Conservation (phyloP, 1,140 invertebrate species). For the Lethocerus indicus region DNA sequence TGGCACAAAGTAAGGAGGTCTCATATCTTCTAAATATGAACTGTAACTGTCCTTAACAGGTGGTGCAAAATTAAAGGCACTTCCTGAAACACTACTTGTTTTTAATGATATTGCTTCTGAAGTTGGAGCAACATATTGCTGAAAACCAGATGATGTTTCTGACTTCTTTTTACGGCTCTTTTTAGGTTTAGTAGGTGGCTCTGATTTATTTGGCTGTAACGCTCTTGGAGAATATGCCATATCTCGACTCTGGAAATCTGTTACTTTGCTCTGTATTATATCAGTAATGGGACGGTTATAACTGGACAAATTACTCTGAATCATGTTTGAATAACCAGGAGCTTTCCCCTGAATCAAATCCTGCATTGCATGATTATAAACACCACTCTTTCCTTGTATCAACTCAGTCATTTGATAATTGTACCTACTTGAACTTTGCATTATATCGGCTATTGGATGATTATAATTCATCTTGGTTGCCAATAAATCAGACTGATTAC, state of each 20-base stretch:
- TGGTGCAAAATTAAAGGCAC: conserved; percentile 49
- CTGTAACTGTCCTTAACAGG: conserved; percentile 31
- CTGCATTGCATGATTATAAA: conserved; percentile 15
- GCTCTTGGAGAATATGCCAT: conserved; percentile 7
- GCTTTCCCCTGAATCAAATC: conserved; percentile 17
- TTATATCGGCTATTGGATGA: conserved; percentile 17
- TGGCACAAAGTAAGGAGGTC: conserved; percentile 18
- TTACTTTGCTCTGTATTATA: conserved; percentile 6
- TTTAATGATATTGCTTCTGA: conserved; percentile 35
- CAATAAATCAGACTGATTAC: conserved; percentile 9
- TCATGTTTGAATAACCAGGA: conserved; percentile 9
- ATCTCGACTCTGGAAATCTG: conserved; percentile 7
- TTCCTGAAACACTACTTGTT: conserved; percentile 43
- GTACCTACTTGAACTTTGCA: conserved; percentile 13
- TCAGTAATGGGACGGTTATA: conserved; percentile 13
- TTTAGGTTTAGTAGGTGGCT: conserved; percentile 12
- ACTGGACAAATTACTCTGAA: conserved; percentile 5
- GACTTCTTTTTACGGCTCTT: conserved; percentile 21
- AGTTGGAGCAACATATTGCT: conserved; percentile 31
- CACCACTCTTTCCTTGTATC: conserved; percentile 12
- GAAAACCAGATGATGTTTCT: conserved; percentile 24
- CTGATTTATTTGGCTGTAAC: not conserved
- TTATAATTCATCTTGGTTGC: conserved; percentile 14
- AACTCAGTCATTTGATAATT: conserved; percentile 14
- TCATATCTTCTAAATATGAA: conserved; percentile 39